Percentiles rank a stretch among this genome's conserved stretches.
Evolutionary conservation across 2,797 vertebrate genomes (phyloP).

Genomic region (Steatocranus sp.): DNA sequence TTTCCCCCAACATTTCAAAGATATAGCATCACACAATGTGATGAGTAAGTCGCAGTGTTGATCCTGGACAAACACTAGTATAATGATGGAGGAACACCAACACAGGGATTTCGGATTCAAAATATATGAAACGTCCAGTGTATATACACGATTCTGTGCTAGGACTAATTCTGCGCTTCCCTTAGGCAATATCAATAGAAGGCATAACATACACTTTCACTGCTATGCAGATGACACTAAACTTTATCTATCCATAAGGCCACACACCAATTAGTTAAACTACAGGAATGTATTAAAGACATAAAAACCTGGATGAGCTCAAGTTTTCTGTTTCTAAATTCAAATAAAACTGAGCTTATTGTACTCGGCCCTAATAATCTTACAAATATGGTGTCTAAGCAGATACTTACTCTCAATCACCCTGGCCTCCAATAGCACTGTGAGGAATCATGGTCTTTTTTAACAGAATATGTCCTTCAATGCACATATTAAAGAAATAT

Average conservation of each 20-base stretch:
- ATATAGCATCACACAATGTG: not conserved
- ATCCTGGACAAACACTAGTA: not conserved
- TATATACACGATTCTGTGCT: not conserved
- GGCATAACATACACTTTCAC: not conserved
- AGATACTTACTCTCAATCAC: not conserved
- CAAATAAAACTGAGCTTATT: not conserved
- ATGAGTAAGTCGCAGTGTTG: not conserved
- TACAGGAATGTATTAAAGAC: not conserved
- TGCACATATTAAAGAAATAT: not conserved
- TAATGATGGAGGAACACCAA: not conserved
- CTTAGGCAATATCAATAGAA: not conserved
- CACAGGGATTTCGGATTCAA: not conserved
- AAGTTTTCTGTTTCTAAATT: not conserved
- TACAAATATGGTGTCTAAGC: not conserved
- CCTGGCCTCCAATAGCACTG: not conserved
- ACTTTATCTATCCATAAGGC: not conserved
- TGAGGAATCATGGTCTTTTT: not conserved
- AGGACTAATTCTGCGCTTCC: not conserved
- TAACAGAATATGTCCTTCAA: not conserved
- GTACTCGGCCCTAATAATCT: not conserved
- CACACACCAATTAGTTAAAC: not conserved
- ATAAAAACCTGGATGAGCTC: not conserved
- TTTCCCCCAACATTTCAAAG: accelerated
- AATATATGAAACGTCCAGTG: not conserved
- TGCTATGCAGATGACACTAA: not conserved